Conservation (phyloP, 2,797 vertebrate species). For the Lutjanus campechanus region DNA sequence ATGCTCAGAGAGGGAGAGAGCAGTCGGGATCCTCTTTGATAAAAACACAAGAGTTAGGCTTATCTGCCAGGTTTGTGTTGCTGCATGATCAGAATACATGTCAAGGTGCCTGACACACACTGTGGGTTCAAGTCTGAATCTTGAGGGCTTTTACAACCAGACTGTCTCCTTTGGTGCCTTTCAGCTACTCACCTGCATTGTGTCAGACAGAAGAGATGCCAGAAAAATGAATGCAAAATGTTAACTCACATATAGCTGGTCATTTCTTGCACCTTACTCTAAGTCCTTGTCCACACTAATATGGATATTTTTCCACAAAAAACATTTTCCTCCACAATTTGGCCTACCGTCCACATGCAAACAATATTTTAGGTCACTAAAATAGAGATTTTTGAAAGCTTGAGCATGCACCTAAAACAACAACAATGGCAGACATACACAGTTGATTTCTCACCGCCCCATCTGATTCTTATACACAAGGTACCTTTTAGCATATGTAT, state of each 20-base stretch:
- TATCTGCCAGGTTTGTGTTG: constrained; percentile 51
- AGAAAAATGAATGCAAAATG: background rate
- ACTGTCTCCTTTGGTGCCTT: constrained; percentile 7
- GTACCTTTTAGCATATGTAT: too few relatives aligned
- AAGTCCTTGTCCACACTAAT: too few relatives aligned
- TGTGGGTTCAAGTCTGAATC: constrained; percentile 17
- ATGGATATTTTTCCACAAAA: too few relatives aligned
- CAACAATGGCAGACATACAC: too few relatives aligned
- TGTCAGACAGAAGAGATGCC: background rate
- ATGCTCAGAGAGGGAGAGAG: constrained; percentile 32
- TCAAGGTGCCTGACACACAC: constrained; percentile 16
- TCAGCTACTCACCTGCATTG: constrained; percentile 3
- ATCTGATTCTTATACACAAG: too few relatives aligned
- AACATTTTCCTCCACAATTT: too few relatives aligned
- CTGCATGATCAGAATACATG: constrained; percentile 50
- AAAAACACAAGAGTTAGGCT: constrained; percentile 49
- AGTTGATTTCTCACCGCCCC: too few relatives aligned
- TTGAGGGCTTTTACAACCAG: background rate
- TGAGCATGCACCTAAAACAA: too few relatives aligned
- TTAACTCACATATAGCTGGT: constrained; percentile 12
- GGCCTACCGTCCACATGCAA: too few relatives aligned
- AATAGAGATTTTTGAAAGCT: too few relatives aligned
- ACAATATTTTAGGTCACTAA: too few relatives aligned
- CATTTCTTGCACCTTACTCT: background rate
- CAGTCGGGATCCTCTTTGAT: constrained; percentile 40